Evolutionary conservation across 2,113 vertebrate genomes (phyloP), one percentile per base, ranked within the genome.

Genomic region (Pogona vitticeps): DNA sequence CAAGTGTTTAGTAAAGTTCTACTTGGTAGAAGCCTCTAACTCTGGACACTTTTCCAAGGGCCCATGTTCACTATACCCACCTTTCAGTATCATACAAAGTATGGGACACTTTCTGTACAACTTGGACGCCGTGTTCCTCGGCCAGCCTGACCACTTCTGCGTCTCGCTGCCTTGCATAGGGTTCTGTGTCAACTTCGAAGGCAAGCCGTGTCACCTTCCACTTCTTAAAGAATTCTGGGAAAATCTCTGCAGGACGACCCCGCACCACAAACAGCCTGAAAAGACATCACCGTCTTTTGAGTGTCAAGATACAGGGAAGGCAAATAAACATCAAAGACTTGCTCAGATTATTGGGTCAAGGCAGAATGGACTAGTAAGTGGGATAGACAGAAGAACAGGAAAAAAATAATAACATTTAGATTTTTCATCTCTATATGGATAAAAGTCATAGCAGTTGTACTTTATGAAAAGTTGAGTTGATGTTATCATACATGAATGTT

Each of bases 131-230:
- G 0, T 89, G 90, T 59, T 90, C 91, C 75, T 94, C 73, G 2
- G 96, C 95, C 77, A 97, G 63, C 3, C 77, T 3, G 0, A 88
- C 91, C 76, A 96, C 87, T 0, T 84, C 82, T 1, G 91, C 58
- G 72, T 97, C 97, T 0, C 94, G 88, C 58, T 17, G 89, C 86
- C 80, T 86, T 56, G 95, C 91, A 58, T 94, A 93, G 3, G 96
- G 96, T 89, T 97, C 95, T 0, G 96, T 96, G 94, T 96, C 96
- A 28, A 94, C 93, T 85, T 97, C 95, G 0, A 95, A 97, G 1
- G 94, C 96, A 89, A 96, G 76, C 73, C 63, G 91, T 0, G 93
- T 96, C 0, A 96, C 92, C 6, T 93, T 94, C 96, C 95, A 96
- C 83, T 92, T 28, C 1, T 36, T 82, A 77, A 97, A 97, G 67